Evolutionary conservation across 2,113 vertebrate species (phyloP).

Genomic region (Laterallus jamaicensis): DNA sequence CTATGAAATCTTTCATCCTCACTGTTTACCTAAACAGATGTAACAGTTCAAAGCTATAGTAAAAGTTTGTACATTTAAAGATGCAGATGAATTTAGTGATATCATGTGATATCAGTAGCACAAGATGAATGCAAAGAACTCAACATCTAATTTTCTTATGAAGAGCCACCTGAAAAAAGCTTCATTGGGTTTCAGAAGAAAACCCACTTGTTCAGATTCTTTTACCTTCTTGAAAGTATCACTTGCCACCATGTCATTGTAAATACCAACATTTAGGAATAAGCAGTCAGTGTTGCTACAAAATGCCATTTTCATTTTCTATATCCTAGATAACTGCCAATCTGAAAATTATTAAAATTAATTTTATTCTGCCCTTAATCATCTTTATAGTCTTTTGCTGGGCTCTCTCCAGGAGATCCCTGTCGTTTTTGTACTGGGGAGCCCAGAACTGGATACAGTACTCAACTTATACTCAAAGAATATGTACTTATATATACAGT

Average conservation of each 20-base stretch:
- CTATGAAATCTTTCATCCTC: neutral
- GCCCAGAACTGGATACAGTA: no score
- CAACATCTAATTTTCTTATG: neutral
- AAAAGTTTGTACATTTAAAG: neutral
- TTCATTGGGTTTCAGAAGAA: neutral
- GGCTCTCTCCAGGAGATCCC: no score
- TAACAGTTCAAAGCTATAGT: neutral
- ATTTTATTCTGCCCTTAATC: neutral
- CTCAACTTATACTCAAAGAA: no score
- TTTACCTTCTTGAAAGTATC: neutral
- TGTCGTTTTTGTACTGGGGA: no score
- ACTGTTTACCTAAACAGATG: neutral
- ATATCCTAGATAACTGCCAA: neutral
- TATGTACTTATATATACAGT: no score
- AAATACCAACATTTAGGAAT: neutral
- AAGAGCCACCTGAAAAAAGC: neutral
- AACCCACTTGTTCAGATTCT: fast-evolving
- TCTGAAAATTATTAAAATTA: neutral
- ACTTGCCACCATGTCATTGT: neutral
- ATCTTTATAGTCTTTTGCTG: no score
- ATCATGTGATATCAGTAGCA: neutral
- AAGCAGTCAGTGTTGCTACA: neutral
- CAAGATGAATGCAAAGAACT: neutral
- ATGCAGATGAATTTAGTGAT: neutral
- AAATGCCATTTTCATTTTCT: neutral